These are phyloP conservation scores for Zaprionus camerounensis DNA, from an alignment of 1,140 invertebrate species.

Conservation along the genomic window DNA sequence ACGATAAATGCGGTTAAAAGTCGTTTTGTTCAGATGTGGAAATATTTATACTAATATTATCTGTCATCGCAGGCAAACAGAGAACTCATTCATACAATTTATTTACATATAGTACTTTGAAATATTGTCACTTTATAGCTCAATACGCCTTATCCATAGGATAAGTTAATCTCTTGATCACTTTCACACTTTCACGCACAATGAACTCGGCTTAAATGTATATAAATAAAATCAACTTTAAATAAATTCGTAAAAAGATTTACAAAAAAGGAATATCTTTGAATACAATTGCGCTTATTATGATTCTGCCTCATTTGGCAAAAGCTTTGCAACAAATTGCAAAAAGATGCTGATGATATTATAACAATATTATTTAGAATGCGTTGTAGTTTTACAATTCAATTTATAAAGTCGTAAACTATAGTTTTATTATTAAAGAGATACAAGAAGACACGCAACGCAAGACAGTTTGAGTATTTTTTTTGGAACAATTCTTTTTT, in stretches of 20 bases:
- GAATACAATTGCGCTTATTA: constrained; percentile 64
- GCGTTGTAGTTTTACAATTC: constrained; percentile 76
- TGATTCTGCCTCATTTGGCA: constrained; percentile 56
- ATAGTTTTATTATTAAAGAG: constrained; percentile 42
- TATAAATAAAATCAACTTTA: constrained; percentile 65
- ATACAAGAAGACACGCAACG: constrained; percentile 81
- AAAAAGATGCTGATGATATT: constrained; percentile 53
- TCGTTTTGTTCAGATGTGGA: constrained; percentile 29
- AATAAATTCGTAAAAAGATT: constrained; percentile 63
- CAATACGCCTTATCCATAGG: constrained; percentile 34
- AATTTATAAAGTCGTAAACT: constrained; percentile 49
- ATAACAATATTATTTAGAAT: constrained; percentile 75
- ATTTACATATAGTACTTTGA: constrained; percentile 32
- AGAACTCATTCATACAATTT: constrained; percentile 48
- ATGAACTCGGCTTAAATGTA: constrained; percentile 58
- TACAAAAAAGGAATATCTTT: constrained; percentile 67
- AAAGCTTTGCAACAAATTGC: constrained; percentile 42
- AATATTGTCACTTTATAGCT: constrained; percentile 24
- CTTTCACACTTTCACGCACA: constrained; percentile 25
- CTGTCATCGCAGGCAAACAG: constrained; percentile 18
- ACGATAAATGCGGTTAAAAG: constrained; percentile 58
- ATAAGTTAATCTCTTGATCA: constrained; percentile 30
- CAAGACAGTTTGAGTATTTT: constrained; percentile 68
- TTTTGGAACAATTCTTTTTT: constrained; percentile 55
- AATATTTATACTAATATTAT: constrained; percentile 43